These are phyloP conservation scores for Heliconius nattereri DNA, from an alignment of 1,140 invertebrate species.

Conservation along the genomic window DNA sequence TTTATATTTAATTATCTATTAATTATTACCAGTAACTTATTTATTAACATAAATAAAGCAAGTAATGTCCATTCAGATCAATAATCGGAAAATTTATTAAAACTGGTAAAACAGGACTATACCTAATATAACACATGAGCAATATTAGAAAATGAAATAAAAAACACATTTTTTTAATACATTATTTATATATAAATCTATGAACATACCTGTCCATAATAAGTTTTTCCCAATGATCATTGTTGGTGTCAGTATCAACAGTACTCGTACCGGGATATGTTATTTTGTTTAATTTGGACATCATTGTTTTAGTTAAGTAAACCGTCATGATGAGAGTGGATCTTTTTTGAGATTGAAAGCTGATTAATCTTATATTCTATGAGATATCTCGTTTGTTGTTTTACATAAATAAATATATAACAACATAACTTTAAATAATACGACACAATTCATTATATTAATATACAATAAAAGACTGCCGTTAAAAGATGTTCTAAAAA, in stretches of 20 bases:
- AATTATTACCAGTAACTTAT: background rate
- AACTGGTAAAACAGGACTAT: no score
- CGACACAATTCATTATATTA: background rate
- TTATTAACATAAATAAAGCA: background rate
- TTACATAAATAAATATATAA: background rate
- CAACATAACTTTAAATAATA: background rate
- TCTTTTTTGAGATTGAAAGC: background rate
- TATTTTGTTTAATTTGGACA: slow-evolving; percentile 61
- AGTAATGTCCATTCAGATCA: no score
- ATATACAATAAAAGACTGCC: background rate
- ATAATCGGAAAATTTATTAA: no score
- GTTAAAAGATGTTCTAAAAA: background rate
- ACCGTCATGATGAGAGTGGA: slow-evolving; percentile 59
- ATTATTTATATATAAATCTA: no score
- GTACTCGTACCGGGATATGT: slow-evolving; percentile 48
- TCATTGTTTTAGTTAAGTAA: slow-evolving; percentile 69
- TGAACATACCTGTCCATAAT: slow-evolving; percentile 53
- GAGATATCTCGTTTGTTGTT: background rate
- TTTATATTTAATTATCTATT: background rate
- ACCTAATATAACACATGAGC: no score
- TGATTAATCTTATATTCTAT: background rate
- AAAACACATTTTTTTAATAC: no score
- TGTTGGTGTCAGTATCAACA: slow-evolving; percentile 43
- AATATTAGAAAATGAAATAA: no score
- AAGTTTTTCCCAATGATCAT: slow-evolving; percentile 67